Conservation (phyloP, 2,797 vertebrate genomes). For the Poecile montanus region DNA sequence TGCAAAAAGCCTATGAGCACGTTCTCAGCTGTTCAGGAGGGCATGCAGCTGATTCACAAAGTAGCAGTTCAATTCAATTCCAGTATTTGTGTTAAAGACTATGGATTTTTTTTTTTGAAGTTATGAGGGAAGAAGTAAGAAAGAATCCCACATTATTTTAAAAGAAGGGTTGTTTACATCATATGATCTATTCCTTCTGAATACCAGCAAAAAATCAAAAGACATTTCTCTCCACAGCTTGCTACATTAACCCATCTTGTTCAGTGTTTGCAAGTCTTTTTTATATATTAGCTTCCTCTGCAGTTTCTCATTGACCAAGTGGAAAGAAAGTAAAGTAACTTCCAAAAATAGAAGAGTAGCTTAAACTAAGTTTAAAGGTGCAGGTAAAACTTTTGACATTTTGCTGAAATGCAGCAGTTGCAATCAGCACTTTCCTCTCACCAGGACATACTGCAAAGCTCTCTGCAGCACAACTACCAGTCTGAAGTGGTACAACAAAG, state of each 20-base stretch:
- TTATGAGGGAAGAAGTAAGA: background rate
- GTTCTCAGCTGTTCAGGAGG: background rate
- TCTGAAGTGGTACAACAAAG: background rate
- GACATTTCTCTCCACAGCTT: background rate
- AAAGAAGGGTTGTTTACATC: background rate
- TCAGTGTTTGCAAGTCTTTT: background rate
- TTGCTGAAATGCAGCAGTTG: background rate
- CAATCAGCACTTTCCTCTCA: background rate
- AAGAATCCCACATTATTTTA: background rate
- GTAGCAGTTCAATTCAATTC: background rate
- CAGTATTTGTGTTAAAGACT: background rate
- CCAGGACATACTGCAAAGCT: background rate
- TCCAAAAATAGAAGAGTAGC: background rate
- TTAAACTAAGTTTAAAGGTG: background rate
- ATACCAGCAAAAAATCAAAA: background rate
- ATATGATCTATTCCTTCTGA: background rate
- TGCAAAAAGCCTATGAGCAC: background rate
- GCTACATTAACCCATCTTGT: background rate
- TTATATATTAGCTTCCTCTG: background rate
- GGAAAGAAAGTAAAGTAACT: background rate
- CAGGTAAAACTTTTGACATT: background rate
- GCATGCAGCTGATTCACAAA: background rate
- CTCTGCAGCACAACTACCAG: background rate
- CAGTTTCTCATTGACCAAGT: background rate
- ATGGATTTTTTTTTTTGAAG: background rate